Evolutionary conservation across 2,797 vertebrate species (phyloP).

Genomic region (Paedocypris micromegethes): DNA sequence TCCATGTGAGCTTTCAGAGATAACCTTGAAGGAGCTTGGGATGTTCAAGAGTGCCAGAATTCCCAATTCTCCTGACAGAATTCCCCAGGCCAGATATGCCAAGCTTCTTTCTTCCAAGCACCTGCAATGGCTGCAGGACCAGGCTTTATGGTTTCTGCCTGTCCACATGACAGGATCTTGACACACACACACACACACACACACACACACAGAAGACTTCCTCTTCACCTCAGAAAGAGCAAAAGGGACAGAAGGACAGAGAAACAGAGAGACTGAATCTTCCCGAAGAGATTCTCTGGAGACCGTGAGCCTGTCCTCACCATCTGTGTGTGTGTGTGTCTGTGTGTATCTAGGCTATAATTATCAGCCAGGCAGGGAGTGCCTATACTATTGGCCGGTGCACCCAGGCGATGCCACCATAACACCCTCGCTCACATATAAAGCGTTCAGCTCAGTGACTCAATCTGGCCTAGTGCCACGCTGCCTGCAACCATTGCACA

Average conservation of each 20-base stretch:
- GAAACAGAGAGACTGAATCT: conserved; percentile 25
- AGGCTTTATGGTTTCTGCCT: conserved; percentile 29
- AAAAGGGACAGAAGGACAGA: conserved; percentile 26
- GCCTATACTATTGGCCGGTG: conserved; percentile 30
- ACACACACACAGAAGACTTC: conserved; percentile 21
- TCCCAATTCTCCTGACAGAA: conserved; percentile 38
- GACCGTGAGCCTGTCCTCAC: conserved; percentile 33
- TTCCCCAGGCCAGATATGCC: conserved; percentile 25
- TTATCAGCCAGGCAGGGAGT: conserved; percentile 44
- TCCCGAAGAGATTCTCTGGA: conserved; percentile 29
- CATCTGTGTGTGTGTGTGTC: conserved; percentile 38
- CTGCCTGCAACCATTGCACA: conserved; percentile 25
- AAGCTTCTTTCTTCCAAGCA: conserved; percentile 19
- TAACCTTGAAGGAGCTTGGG: conserved; percentile 29
- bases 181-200: conserved; percentile 28
- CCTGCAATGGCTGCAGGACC: conserved; percentile 36
- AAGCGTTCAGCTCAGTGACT: conserved; percentile 38
- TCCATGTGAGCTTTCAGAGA: conserved; percentile 9
- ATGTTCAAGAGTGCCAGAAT: conserved; percentile 27
- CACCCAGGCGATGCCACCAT: conserved; percentile 31
- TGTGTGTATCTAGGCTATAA: conserved; percentile 38
- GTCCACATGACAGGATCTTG: conserved; percentile 30
- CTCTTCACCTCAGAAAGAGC: conserved; percentile 13
- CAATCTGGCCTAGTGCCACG: conserved; percentile 31
- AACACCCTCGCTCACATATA: conserved; percentile 18